Percentiles rank a stretch among this genome's conserved stretches.
Conservation (phyloP, 2,797 vertebrate species). For the Enteromius viviparus region DNA sequence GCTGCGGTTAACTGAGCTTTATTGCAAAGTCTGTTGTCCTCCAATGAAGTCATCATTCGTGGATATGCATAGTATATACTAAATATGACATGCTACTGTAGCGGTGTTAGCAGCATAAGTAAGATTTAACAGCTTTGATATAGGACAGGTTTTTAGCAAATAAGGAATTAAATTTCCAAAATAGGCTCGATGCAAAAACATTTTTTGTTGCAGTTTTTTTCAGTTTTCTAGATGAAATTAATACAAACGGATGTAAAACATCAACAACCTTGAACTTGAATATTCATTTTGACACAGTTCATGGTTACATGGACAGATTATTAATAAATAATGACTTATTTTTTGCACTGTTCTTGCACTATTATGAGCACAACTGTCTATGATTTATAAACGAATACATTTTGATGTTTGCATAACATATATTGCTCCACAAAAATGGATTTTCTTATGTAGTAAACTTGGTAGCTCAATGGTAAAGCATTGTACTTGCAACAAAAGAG, state of each 20-base stretch:
- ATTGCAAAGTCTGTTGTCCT: not conserved
- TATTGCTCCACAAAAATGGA: not conserved
- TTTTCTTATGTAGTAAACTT: constrained; percentile 10
- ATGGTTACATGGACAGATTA: not conserved
- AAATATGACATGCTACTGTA: not conserved
- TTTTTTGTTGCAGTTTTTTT: not conserved
- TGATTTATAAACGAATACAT: not conserved
- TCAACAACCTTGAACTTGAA: not conserved
- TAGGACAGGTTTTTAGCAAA: not conserved
- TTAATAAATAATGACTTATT: not conserved
- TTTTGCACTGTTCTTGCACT: not conserved
- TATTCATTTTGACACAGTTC: not conserved
- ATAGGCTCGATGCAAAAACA: not conserved
- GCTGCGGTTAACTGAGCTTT: not conserved
- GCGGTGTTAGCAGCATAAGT: not conserved
- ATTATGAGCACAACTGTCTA: not conserved
- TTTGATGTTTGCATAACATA: not conserved
- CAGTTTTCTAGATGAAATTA: not conserved
- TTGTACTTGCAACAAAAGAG: not conserved
- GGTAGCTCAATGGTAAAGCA: not conserved
- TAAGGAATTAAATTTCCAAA: not conserved
- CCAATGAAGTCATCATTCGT: not conserved
- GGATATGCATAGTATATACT: not conserved
- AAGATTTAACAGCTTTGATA: not conserved
- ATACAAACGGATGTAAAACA: not conserved